Conservation (phyloP, 1,140 invertebrate genomes). For the Catajapyx aquilonaris region DNA sequence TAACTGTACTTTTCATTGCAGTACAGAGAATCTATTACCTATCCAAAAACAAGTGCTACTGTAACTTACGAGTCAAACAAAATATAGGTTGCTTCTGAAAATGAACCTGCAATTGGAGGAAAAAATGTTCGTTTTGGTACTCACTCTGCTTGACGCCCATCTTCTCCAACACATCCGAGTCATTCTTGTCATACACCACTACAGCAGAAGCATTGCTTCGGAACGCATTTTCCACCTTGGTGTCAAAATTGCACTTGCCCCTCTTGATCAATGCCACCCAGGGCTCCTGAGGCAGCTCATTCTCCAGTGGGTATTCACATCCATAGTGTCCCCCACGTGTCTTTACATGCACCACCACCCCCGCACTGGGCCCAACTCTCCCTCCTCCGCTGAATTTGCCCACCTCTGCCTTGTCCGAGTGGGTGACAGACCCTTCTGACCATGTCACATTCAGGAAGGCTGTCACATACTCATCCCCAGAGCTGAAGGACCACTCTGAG, state of each 20-base stretch:
- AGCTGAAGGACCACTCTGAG: conserved; percentile 2
- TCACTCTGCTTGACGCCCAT: conserved; percentile 32
- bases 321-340: conserved; percentile 32
- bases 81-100: too few relatives aligned
- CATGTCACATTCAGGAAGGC: conserved; percentile 23
- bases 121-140: too few relatives aligned
- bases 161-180: conserved; percentile 37
- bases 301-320: conserved; percentile 34
- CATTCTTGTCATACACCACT: conserved; percentile 50
- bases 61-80: too few relatives aligned
- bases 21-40: too few relatives aligned
- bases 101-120: too few relatives aligned
- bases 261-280: conserved; percentile 56
- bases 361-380: conserved; percentile 32
- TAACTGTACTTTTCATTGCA: too few relatives aligned
- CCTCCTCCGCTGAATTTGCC: conserved; percentile 43
- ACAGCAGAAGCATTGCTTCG: conserved; percentile 43
- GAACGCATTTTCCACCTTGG: conserved; percentile 49
- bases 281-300: conserved; percentile 25
- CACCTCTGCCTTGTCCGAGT: conserved; percentile 26
- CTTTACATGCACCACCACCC: conserved; percentile 33
- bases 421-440: conserved; percentile 14
- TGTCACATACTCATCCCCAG: conserved; percentile 15
- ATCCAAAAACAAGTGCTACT: too few relatives aligned
- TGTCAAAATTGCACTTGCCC: conserved; percentile 50